These are phyloP conservation scores for Neolamprologus longior DNA, from an alignment of 2,113 vertebrate genomes.

Conservation along the genomic window DNA sequence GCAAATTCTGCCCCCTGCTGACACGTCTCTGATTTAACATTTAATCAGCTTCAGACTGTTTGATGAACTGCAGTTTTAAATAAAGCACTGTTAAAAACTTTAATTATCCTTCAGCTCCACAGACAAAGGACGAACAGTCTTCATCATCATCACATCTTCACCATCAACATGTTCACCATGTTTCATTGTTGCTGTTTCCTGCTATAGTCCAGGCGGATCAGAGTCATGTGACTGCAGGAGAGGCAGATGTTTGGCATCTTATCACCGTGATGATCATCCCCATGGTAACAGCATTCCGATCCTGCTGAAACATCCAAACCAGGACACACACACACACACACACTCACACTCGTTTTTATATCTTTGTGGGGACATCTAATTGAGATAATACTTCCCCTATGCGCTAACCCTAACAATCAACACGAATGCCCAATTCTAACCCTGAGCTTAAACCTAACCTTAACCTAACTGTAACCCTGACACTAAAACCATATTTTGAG, in stretches of 20 bases:
- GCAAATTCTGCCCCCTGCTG: neutral
- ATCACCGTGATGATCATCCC: neutral
- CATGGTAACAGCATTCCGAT: neutral
- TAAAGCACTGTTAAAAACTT: neutral
- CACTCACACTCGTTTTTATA: neutral
- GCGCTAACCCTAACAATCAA: neutral
- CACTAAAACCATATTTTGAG: neutral
- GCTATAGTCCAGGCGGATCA: neutral
- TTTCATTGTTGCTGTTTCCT: neutral
- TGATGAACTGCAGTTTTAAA: neutral
- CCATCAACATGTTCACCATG: neutral
- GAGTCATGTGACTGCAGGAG: neutral
- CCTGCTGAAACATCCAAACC: neutral
- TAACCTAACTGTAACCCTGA: neutral
- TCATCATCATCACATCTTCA: neutral
- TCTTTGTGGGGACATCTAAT: neutral
- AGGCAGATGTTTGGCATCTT: neutral
- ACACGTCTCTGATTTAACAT: neutral
- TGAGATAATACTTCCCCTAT: neutral
- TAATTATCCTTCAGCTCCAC: neutral
- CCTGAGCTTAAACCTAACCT: neutral
- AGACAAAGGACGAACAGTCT: neutral
- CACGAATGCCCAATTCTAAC: neutral
- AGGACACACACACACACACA: neutral
- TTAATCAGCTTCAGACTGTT: neutral